These are phyloP conservation scores for Heteromurus nitidus DNA, from an alignment of 2,888 invertebrate species.

Conservation along the genomic window DNA sequence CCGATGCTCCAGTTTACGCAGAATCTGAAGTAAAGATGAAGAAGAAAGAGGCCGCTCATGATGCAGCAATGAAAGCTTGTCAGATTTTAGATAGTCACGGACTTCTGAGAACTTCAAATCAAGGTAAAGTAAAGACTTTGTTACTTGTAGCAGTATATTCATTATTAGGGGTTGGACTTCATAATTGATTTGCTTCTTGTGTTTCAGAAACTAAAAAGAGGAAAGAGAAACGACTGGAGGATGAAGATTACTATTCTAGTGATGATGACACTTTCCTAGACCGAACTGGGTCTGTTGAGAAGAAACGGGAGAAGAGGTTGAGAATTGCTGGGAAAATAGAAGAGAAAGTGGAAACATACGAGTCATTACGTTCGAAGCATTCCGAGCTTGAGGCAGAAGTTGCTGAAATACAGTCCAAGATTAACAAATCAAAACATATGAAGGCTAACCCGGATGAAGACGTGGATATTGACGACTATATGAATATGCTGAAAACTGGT, in stretches of 20 bases:
- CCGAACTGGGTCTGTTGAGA: slow-evolving; percentile 93
- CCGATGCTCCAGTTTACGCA: slow-evolving; percentile 83
- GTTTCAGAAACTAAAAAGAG: slow-evolving; percentile 77
- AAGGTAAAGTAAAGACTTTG: slow-evolving; percentile 79
- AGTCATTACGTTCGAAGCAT: slow-evolving; percentile 80
- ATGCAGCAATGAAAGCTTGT: slow-evolving; percentile 97
- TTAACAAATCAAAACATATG: slow-evolving; percentile 75
- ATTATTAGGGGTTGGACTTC: no score
- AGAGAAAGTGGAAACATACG: slow-evolving; percentile 78
- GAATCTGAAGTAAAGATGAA: slow-evolving; percentile 92
- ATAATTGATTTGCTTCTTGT: slow-evolving; percentile 11
- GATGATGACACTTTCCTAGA: slow-evolving; percentile 98
- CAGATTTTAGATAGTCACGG: slow-evolving; percentile 91
- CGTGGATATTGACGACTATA: slow-evolving; percentile 83
- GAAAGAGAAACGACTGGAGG: slow-evolving; percentile 81
- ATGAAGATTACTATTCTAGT: slow-evolving; percentile 93
- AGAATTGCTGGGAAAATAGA: slow-evolving; percentile 78
- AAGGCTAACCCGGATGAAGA: slow-evolving; percentile 76
- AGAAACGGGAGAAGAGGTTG: slow-evolving; percentile 88
- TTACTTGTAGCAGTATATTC: neutral
- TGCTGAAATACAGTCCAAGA: slow-evolving; percentile 78
- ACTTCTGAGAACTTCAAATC: slow-evolving; percentile 88
- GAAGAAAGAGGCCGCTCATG: slow-evolving; percentile 94
- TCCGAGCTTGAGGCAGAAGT: slow-evolving; percentile 78
- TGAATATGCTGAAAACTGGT: slow-evolving; percentile 79